phyloP scores from a whole-genome alignment of 2,797 vertebrate genomes.

The Xenopus petersii region DNA sequence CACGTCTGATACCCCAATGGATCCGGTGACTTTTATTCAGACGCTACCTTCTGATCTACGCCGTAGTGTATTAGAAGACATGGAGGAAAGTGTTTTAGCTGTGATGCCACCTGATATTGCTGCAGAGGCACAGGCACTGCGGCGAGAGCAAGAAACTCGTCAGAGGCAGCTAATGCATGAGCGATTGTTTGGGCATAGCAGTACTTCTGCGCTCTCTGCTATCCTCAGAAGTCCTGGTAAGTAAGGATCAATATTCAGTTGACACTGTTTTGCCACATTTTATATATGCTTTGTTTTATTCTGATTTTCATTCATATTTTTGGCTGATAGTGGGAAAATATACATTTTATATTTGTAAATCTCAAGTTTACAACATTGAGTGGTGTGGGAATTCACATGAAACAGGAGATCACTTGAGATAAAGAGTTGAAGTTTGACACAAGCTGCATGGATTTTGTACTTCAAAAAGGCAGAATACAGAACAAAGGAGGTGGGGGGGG shows the following conservation, averaged over 20 bases:
- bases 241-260: neutral
- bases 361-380: too few relatives aligned
- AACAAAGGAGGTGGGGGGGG: too few relatives aligned
- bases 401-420: too few relatives aligned
- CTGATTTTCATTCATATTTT: too few relatives aligned
- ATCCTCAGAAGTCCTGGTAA: constrained; percentile 85
- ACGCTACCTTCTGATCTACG: constrained; percentile 89
- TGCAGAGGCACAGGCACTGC: constrained; percentile 89
- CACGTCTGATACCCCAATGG: constrained; percentile 84
- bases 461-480: too few relatives aligned
- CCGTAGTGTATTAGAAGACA: constrained; percentile 92
- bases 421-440: too few relatives aligned
- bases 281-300: too few relatives aligned
- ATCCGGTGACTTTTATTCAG: constrained; percentile 96
- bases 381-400: too few relatives aligned
- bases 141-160: constrained; percentile 90
- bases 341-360: too few relatives aligned
- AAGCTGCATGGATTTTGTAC: too few relatives aligned
- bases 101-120: constrained; percentile 97
- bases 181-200: constrained; percentile 90
- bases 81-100: constrained; percentile 94
- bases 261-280: too few relatives aligned
- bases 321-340: too few relatives aligned
- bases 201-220: constrained; percentile 91
- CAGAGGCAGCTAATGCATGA: constrained; percentile 97